Percentiles rank a stretch among this genome's conserved stretches.
Evolutionary conservation across 2,888 invertebrate species (phyloP).

Genomic region (Metalampra italica): DNA sequence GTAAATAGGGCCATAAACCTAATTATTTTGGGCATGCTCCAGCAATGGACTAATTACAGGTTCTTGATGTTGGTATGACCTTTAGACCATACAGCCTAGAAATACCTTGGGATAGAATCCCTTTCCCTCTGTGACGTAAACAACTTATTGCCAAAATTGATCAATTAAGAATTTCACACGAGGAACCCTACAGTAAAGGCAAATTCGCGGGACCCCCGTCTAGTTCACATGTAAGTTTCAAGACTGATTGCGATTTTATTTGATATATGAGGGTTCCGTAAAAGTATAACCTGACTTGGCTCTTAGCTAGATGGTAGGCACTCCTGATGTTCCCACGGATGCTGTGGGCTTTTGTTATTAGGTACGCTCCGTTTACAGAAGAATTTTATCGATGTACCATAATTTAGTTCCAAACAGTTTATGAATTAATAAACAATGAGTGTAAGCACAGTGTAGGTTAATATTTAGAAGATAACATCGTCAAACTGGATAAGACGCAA

Average conservation of each 20-base stretch:
- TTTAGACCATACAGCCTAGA: too few species aligned
- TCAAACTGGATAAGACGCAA: neutral
- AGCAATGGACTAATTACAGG: too few species aligned
- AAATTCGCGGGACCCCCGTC: neutral
- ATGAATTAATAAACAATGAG: neutral
- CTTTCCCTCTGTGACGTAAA: too few species aligned
- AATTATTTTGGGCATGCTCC: too few species aligned
- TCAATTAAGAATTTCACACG: too few species aligned
- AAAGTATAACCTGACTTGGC: slow-evolving; percentile 17
- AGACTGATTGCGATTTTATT: slow-evolving; percentile 24
- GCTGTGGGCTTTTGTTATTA: slow-evolving; percentile 45
- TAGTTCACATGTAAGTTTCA: neutral
- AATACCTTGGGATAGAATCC: too few species aligned
- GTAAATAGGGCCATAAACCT: too few species aligned
- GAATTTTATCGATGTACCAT: slow-evolving; percentile 43
- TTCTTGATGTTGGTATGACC: too few species aligned
- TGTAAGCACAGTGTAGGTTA: slow-evolving; percentile 3
- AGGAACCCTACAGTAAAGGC: too few species aligned
- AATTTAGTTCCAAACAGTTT: slow-evolving; percentile 6
- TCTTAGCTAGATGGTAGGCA: slow-evolving; percentile 51
- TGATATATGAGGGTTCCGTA: slow-evolving; percentile 44
- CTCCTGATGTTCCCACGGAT: slow-evolving; percentile 65
- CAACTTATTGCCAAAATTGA: too few species aligned
- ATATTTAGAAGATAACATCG: neutral
- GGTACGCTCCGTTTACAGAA: slow-evolving; percentile 32